These are phyloP conservation scores for Arrhopalites spinosus DNA, from an alignment of 2,888 invertebrate genomes.

Conservation along the genomic window DNA sequence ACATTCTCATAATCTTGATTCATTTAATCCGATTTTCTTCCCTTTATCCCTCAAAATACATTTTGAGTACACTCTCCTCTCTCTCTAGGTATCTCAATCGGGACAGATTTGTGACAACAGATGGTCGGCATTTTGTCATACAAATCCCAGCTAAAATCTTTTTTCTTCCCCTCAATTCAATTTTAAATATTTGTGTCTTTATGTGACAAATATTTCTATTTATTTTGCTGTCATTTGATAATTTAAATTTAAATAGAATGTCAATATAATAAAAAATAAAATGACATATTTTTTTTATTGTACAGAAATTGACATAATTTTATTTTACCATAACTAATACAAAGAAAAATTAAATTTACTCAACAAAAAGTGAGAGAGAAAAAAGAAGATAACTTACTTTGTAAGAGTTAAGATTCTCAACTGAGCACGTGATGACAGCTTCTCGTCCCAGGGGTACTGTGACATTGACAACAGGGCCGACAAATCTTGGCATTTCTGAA, in stretches of 20 bases:
- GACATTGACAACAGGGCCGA: constrained; percentile 79
- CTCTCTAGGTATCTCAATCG: too few relatives aligned
- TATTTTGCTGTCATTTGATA: too few relatives aligned
- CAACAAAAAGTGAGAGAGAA: too few relatives aligned
- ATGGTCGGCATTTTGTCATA: too few relatives aligned
- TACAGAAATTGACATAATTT: too few relatives aligned
- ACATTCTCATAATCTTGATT: constrained; percentile 25
- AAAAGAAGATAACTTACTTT: too few relatives aligned
- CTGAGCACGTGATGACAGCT: constrained; percentile 78
- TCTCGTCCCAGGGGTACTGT: constrained; percentile 83
- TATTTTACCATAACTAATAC: too few relatives aligned
- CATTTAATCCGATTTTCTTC: constrained; percentile 38
- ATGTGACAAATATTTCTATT: neutral
- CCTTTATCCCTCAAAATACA: constrained; percentile 5
- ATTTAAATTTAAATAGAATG: too few relatives aligned
- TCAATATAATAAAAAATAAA: too few relatives aligned
- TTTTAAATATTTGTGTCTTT: neutral
- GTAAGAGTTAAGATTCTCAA: constrained; percentile 79
- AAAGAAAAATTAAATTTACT: too few relatives aligned
- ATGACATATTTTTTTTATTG: too few relatives aligned
- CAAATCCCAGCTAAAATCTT: neutral
- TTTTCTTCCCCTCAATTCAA: neutral
- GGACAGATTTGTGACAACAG: too few relatives aligned
- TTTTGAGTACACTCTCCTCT: neutral
- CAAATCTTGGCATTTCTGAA: constrained; percentile 80